Percentiles rank a stretch among this genome's conserved stretches.
These are phyloP conservation scores for Coreoperca whiteheadi DNA, from an alignment of 2,113 vertebrate species.

Conservation along the genomic window DNA sequence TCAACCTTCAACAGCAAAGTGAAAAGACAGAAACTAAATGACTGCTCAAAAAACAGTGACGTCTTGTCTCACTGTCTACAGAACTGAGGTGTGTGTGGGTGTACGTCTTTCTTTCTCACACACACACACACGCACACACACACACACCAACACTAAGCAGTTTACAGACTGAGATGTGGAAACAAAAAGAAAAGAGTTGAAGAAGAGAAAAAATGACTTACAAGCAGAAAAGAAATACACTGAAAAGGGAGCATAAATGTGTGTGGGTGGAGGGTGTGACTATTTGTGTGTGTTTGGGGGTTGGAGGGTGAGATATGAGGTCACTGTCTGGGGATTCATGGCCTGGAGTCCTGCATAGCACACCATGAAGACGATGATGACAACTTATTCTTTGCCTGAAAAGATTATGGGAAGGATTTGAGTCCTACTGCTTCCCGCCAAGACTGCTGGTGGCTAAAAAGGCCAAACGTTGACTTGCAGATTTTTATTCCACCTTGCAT, in stretches of 20 bases:
- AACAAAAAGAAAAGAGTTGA: slow-evolving; percentile 5
- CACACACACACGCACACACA: not conserved
- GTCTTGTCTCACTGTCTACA: slow-evolving; percentile 30
- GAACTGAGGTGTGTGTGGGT: slow-evolving; percentile 15
- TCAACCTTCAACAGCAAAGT: slow-evolving; percentile 47
- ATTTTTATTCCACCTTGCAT: slow-evolving; percentile 14
- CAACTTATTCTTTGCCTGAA: slow-evolving; percentile 21
- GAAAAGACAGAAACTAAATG: slow-evolving; percentile 51
- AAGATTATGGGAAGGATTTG: slow-evolving; percentile 24
- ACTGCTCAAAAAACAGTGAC: slow-evolving; percentile 25
- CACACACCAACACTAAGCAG: not conserved
- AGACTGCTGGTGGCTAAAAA: not conserved
- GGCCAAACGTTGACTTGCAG: not conserved
- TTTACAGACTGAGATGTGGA: slow-evolving; percentile 11
- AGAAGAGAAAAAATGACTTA: not conserved
- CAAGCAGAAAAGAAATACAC: not conserved
- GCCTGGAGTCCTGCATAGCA: slow-evolving; percentile 49
- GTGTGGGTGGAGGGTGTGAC: not conserved
- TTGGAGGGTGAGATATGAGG: slow-evolving; percentile 57
- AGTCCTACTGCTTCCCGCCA: not conserved
- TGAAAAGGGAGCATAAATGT: not conserved
- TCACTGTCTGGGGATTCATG: slow-evolving; percentile 71
- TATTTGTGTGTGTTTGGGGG: slow-evolving; percentile 4
- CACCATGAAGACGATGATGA: slow-evolving; percentile 34
- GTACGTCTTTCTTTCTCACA: slow-evolving; percentile 3